Percentiles rank a stretch among this genome's conserved stretches.
phyloP scores from a whole-genome alignment of 2,797 vertebrate species.

The Todus mexicanus region DNA sequence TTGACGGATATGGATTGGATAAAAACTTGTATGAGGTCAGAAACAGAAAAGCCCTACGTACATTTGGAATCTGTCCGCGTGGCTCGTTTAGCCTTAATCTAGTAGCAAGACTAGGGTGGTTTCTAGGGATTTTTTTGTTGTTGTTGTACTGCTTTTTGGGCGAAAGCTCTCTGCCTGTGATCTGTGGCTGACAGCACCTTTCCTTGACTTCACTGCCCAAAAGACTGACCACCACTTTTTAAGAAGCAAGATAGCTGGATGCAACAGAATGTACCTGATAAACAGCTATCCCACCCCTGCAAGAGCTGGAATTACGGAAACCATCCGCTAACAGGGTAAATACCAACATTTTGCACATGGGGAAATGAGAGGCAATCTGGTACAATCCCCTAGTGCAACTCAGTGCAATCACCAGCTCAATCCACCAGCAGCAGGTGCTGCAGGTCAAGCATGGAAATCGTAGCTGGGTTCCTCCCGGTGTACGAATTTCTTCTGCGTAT shows the following conservation, averaged over 20 bases:
- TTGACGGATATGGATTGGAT: neutral
- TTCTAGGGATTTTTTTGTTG: neutral
- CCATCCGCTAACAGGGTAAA: neutral
- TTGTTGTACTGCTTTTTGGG: neutral
- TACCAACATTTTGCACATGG: neutral
- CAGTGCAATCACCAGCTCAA: neutral
- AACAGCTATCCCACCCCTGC: neutral
- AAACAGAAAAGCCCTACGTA: neutral
- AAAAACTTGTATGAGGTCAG: neutral
- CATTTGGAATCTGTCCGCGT: neutral
- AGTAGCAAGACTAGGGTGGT: neutral
- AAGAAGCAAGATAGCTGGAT: too few relatives aligned
- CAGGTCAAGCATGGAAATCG: neutral
- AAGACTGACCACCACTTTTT: neutral
- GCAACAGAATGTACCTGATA: too few relatives aligned
- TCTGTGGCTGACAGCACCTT: neutral
- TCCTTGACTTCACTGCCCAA: neutral
- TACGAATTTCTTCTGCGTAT: neutral
- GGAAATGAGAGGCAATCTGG: neutral
- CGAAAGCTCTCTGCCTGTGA: neutral
- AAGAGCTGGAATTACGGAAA: neutral
- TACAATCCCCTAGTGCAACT: too few relatives aligned
- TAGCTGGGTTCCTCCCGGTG: neutral
- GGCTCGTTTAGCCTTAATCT: neutral
- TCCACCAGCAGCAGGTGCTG: neutral